Conservation (phyloP, 2,113 vertebrate species). For the Lamprotornis superbus region DNA sequence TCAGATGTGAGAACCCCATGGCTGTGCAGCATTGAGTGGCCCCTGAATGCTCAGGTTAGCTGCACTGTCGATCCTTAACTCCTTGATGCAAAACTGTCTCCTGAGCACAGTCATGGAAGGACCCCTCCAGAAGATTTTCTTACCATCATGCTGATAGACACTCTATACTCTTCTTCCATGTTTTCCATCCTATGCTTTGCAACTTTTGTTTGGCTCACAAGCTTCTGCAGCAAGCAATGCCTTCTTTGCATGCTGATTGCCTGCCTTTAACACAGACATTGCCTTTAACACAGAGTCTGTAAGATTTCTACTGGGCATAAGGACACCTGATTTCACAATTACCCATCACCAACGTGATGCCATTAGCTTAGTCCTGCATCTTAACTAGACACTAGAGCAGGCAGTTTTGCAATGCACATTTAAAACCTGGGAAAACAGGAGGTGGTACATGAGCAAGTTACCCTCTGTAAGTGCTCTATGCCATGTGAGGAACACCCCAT, state of each 20-base stretch:
- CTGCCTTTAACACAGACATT: neutral
- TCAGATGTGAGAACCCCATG: neutral
- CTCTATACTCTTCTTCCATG: neutral
- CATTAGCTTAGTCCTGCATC: neutral
- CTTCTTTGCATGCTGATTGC: neutral
- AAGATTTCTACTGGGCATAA: neutral
- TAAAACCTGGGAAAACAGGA: neutral
- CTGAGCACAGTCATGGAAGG: neutral
- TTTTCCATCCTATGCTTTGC: neutral
- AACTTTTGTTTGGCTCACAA: neutral
- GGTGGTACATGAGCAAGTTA: neutral
- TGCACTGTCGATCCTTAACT: neutral
- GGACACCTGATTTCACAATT: neutral
- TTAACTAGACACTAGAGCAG: neutral
- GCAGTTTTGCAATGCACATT: neutral
- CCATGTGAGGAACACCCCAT: neutral
- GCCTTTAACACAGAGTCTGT: neutral
- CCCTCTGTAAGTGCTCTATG: neutral
- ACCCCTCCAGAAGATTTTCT: neutral
- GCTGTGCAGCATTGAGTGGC: rapidly evolving
- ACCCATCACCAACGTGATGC: neutral
- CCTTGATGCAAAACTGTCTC: neutral
- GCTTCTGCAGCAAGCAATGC: neutral
- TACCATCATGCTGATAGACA: neutral
- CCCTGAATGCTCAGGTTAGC: neutral